Evolutionary conservation across 2,113 vertebrate species (phyloP).

Genomic region (Kobus ellipsiprymnus): DNA sequence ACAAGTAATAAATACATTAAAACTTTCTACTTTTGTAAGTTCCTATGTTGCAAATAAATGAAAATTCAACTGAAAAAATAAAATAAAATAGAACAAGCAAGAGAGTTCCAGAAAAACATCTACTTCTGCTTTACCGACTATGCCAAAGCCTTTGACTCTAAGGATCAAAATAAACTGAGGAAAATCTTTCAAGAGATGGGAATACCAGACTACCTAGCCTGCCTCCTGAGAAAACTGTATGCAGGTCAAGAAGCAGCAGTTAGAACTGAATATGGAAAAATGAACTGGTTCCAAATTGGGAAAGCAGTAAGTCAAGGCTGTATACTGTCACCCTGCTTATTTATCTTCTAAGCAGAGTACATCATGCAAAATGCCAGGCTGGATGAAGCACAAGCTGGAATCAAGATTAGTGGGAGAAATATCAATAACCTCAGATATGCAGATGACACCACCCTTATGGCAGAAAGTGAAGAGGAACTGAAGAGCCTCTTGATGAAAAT

Average conservation of each 20-base stretch:
- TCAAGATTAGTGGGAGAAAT: not conserved
- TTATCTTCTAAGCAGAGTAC: not conserved
- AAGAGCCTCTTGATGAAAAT: too few species aligned
- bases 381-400: not conserved
- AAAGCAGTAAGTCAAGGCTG: not conserved
- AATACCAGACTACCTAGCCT: not conserved
- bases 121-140: not conserved
- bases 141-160: accelerated
- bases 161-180: not conserved
- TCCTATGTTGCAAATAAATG: not conserved
- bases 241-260: not conserved
- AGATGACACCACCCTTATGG: not conserved
- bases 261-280: not conserved
- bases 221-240: not conserved
- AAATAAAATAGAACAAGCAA: not conserved
- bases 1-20: not conserved
- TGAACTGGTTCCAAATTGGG: too few species aligned
- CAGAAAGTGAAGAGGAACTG: not conserved
- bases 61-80: not conserved
- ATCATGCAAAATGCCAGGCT: not conserved
- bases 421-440: not conserved
- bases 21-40: not conserved
- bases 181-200: not conserved
- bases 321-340: not conserved
- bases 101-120: not conserved